Conservation (phyloP, 2,113 vertebrate genomes). For the Charina bottae region DNA sequence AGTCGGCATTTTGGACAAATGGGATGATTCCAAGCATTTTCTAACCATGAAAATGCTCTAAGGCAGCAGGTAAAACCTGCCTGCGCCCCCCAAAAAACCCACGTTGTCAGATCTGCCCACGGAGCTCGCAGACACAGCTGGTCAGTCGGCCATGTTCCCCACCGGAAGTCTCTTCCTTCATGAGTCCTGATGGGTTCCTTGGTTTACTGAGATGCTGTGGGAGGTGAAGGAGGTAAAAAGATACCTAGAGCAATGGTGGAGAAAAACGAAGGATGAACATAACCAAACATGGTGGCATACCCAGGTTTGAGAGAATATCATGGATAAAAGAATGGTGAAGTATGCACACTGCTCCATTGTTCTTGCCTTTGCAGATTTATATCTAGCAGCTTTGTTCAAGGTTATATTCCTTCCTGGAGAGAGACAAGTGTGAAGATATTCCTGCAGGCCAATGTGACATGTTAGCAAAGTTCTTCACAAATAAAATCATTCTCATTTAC, state of each 20-base stretch:
- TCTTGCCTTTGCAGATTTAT: background rate
- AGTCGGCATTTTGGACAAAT: too few relatives aligned
- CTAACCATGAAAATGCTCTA: too few relatives aligned
- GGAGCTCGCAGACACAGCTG: too few relatives aligned
- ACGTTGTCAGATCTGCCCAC: too few relatives aligned
- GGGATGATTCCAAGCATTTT: too few relatives aligned
- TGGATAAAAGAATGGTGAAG: background rate
- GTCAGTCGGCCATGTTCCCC: too few relatives aligned
- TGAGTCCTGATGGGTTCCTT: background rate
- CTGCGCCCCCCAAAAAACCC: too few relatives aligned
- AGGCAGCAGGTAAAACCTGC: too few relatives aligned
- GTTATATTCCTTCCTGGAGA: background rate
- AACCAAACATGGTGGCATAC: background rate
- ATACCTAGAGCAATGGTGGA: background rate
- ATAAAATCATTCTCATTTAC: background rate
- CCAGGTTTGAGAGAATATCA: background rate
- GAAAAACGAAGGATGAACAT: background rate
- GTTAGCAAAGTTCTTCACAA: background rate
- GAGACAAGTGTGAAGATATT: background rate
- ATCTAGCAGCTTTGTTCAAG: background rate
- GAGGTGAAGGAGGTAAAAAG: background rate
- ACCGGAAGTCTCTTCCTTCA: too few relatives aligned
- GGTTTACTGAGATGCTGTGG: background rate
- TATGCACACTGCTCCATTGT: background rate
- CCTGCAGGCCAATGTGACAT: background rate